A percentile compares a stretch with the other conserved stretches of the same genome.
Evolutionary conservation across 2,113 vertebrate species (phyloP).

Genomic region (Chloropsis cyanopogon): DNA sequence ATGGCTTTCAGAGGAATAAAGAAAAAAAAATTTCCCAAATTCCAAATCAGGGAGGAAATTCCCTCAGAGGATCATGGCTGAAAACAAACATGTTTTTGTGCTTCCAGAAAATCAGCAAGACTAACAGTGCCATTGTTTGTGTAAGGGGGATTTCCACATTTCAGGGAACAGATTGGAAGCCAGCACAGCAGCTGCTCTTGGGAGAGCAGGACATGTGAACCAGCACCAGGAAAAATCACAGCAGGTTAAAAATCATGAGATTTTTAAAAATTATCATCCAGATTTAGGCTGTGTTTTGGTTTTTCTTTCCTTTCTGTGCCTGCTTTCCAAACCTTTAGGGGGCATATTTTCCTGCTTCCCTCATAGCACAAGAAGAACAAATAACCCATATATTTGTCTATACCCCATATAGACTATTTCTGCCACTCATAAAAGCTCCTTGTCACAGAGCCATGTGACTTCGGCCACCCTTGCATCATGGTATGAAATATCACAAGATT

Average conservation of each 20-base stretch:
- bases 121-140: constrained; percentile 57
- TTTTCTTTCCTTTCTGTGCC: background rate
- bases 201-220: background rate
- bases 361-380: background rate
- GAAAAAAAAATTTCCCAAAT: background rate
- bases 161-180: constrained; percentile 58
- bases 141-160: constrained; percentile 75
- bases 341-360: background rate
- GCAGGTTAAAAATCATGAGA: background rate
- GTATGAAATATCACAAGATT: background rate
- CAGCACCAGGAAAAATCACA: background rate
- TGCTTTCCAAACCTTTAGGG: background rate
- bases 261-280: background rate
- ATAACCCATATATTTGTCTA: background rate
- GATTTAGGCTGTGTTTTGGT: background rate
- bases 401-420: background rate
- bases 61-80: constrained; percentile 64
- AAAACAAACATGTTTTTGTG: constrained; percentile 78
- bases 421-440: background rate
- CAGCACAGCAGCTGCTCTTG: background rate
- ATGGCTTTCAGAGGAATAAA: constrained; percentile 26
- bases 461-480: background rate
- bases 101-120: constrained; percentile 63
- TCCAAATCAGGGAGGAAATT: constrained; percentile 69
- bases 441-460: background rate